Base-by-base conservation (phyloP, 2,888 invertebrate genomes). In the Unio delphinus region DNA sequence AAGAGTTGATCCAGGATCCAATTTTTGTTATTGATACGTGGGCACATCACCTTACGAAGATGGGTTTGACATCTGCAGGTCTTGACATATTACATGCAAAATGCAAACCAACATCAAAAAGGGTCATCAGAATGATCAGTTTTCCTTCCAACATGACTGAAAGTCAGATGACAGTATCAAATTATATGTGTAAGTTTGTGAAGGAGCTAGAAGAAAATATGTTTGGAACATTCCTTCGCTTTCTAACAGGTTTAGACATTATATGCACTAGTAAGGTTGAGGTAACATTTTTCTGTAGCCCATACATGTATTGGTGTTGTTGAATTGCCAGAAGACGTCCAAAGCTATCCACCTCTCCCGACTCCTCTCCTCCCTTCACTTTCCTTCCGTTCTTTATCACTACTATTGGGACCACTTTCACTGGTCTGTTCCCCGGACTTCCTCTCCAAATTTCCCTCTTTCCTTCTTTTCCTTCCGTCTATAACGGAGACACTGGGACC, bases 21-120 rank as follows among this genome's bases (percentile, higher is more conserved):
- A 61, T 28, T 15, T 61, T 20, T 28, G 61, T 61, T 20, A 61
- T 61, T 28, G 61, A 61, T 30, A 61, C n/a, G 1, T 61, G 61
- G 30, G 15, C 23, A 28, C 61, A 26, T 23, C 30, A 61, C 28
- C 30, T 61, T 1, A 45, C 34, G 2, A 45, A 45, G 8, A 45
- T 45, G 34, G 34, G 34, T 45, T 45, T 45, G 34, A 45, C 34
- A 45, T 45, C 11, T 45, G 34, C 34, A 45, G 15, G 15, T 1
- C n/a, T 58, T 1, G 58, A 58, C n/a, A n/a, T 8, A 58, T 15
- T 58, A 8, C 15, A 58, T 58, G 8, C 1, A 26, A 58, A 26
- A 23, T 23, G n/a, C n/a, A 58, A 58, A 58, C 17, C 58, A 58
- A 58, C 58, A 17, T 7, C 17, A 1, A 11, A 8, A 23, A 58